Conservation (phyloP, 2,888 invertebrate genomes). For the Stenichneumon culpator region DNA sequence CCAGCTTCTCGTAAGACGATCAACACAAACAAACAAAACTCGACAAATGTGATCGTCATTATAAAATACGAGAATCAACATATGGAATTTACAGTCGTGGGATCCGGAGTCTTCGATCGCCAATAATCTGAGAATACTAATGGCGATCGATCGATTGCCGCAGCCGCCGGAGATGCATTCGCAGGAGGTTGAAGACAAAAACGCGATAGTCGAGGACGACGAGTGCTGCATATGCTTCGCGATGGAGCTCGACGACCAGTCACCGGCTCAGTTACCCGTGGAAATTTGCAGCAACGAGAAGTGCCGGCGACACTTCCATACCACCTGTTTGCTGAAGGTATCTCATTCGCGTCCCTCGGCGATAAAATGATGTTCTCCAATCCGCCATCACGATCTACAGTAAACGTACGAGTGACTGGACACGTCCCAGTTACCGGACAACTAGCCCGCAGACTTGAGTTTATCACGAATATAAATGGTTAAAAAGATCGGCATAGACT, state of each 20-base stretch:
- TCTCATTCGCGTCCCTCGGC: background rate
- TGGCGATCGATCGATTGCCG: conserved; percentile 79
- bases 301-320: conserved; percentile 80
- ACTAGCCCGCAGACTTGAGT: too few species aligned
- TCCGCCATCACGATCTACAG: too few species aligned
- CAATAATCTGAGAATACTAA: conserved; percentile 78
- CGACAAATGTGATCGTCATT: background rate
- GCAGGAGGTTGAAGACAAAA: conserved; percentile 47
- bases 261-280: conserved; percentile 73
- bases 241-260: conserved; percentile 73
- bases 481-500: too few species aligned
- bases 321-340: conserved; percentile 80
- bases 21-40: background rate
- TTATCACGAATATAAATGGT: too few species aligned
- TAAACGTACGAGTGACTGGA: too few species aligned
- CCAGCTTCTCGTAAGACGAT: conserved; percentile 74
- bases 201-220: conserved; percentile 76
- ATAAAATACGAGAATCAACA: background rate
- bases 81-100: conserved; percentile 78
- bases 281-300: conserved; percentile 81
- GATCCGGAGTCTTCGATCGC: conserved; percentile 72
- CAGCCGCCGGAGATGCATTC: conserved; percentile 59
- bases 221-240: conserved; percentile 83
- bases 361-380: background rate
- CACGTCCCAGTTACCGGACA: too few species aligned